phyloP scores from a whole-genome alignment of 2,888 invertebrate genomes.

The Creontiades dilutus region DNA sequence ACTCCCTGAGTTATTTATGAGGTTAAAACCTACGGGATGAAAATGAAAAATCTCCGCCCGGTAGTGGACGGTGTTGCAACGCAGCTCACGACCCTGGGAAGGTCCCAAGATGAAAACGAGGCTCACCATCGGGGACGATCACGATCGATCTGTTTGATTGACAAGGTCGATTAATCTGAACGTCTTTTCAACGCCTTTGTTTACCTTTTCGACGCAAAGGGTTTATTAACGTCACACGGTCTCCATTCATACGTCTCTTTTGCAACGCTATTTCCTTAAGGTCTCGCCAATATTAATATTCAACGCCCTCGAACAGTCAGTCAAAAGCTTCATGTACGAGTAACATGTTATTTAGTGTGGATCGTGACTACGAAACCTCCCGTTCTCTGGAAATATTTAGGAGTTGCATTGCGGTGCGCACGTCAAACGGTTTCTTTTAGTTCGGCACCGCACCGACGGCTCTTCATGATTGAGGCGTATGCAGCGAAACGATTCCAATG shows the following conservation, averaged over 20 bases:
- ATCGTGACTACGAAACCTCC: not conserved
- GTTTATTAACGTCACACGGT: conserved; percentile 8
- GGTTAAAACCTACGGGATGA: conserved; percentile 42
- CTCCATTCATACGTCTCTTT: conserved; percentile 1
- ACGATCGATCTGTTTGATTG: conserved; percentile 36
- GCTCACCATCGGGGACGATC: not conserved
- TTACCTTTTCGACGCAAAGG: conserved; percentile 14
- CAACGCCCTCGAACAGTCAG: conserved; percentile 39
- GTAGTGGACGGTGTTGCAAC: conserved; percentile 36
- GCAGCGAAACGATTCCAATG: not conserved
- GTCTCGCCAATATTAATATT: conserved; percentile 39
- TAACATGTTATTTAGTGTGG: not conserved
- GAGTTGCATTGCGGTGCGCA: not conserved
- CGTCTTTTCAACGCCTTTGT: conserved; percentile 25
- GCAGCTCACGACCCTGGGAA: conserved; percentile 25
- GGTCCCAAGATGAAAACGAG: not conserved
- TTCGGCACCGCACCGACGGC: not conserved
- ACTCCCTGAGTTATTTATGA: conserved; percentile 58
- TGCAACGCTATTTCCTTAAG: conserved; percentile 13
- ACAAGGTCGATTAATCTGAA: conserved; percentile 12
- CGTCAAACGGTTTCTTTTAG: not conserved
- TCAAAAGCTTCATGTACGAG: not conserved
- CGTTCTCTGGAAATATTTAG: conserved; percentile 28
- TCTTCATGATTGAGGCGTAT: not conserved
- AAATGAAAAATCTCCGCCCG: conserved; percentile 21